These are phyloP conservation scores for Argyresthia albistria DNA, from an alignment of 2,888 invertebrate genomes.

Conservation along the genomic window DNA sequence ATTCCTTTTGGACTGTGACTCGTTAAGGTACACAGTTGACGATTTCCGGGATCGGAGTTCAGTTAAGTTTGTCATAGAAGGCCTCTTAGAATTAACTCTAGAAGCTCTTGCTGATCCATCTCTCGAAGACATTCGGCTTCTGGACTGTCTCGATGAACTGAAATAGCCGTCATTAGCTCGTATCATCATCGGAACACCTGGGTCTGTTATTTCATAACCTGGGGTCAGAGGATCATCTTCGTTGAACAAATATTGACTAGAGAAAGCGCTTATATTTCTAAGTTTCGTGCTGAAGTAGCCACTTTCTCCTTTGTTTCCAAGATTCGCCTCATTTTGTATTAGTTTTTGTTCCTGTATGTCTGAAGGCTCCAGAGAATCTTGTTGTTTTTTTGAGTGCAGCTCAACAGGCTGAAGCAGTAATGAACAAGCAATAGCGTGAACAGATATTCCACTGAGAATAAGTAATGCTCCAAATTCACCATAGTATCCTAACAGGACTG, in stretches of 20 bases:
- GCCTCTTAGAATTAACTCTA: slow-evolving; percentile 54
- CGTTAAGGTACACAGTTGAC: slow-evolving; percentile 56
- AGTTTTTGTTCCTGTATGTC: slow-evolving; percentile 34
- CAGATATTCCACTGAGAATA: slow-evolving; percentile 76
- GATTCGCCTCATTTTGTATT: slow-evolving; percentile 18
- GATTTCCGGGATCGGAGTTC: slow-evolving; percentile 60
- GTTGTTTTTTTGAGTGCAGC: slow-evolving; percentile 75
- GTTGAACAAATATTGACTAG: slow-evolving; percentile 77
- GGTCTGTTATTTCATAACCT: slow-evolving; percentile 77
- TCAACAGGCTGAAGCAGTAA: slow-evolving; percentile 81
- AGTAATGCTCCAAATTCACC: slow-evolving; percentile 78
- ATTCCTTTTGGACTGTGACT: slow-evolving; percentile 53
- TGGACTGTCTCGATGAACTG: slow-evolving; percentile 62
- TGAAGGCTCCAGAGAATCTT: slow-evolving; percentile 13
- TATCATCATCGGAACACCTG: slow-evolving; percentile 78
- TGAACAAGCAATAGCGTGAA: slow-evolving; percentile 78
- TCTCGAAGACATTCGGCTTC: slow-evolving; percentile 47
- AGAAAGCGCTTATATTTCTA: slow-evolving; percentile 62
- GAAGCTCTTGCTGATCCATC: slow-evolving; percentile 59
- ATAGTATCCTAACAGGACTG: slow-evolving; percentile 71
- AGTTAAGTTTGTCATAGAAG: slow-evolving; percentile 57
- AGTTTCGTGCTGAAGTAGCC: slow-evolving; percentile 55
- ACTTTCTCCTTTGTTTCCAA: slow-evolving; percentile 34
- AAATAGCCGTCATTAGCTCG: slow-evolving; percentile 76
- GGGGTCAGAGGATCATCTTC: slow-evolving; percentile 75